phyloP scores from a whole-genome alignment of 2,797 vertebrate species.

The Falco concolor region DNA sequence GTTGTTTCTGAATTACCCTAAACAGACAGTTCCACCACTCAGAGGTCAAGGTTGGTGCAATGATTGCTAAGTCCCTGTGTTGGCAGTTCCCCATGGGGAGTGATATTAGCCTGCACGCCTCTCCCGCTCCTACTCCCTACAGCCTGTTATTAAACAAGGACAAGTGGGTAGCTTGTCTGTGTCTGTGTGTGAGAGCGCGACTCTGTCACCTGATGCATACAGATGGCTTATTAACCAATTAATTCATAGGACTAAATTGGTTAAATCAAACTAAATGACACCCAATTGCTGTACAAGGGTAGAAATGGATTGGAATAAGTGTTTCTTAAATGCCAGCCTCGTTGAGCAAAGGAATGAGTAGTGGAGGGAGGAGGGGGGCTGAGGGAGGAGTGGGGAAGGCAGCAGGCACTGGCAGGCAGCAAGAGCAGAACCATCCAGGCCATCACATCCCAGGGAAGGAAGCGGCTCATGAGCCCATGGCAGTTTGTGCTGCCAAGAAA shows the following conservation, averaged over 20 bases:
- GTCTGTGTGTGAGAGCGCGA: slow-evolving; percentile 36
- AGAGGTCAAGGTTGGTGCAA: slow-evolving; percentile 23
- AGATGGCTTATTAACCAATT: slow-evolving; percentile 76
- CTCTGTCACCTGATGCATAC: slow-evolving; percentile 66
- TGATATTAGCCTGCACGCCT: slow-evolving; percentile 1
- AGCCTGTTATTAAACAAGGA: slow-evolving; percentile 63
- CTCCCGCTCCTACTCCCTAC: background rate
- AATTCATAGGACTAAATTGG: slow-evolving; percentile 71
- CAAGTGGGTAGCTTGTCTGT: slow-evolving; percentile 55
- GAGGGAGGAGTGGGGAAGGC: background rate
- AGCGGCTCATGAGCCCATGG: background rate
- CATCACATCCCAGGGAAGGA: background rate
- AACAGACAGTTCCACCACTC: background rate
- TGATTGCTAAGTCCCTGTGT: background rate
- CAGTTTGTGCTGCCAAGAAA: slow-evolving; percentile 10
- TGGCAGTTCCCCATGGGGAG: slow-evolving; percentile 6
- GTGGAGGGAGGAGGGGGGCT: slow-evolving; percentile 9
- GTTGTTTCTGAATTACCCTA: background rate
- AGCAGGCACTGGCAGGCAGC: background rate
- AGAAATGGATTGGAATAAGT: slow-evolving; percentile 69
- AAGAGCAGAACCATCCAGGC: background rate
- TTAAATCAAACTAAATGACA: slow-evolving; percentile 75
- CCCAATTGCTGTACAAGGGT: slow-evolving; percentile 65
- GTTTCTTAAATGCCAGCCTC: slow-evolving; percentile 68
- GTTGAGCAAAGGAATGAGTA: slow-evolving; percentile 35